Conservation (phyloP, 2,113 vertebrate species). For the Colius striatus region DNA sequence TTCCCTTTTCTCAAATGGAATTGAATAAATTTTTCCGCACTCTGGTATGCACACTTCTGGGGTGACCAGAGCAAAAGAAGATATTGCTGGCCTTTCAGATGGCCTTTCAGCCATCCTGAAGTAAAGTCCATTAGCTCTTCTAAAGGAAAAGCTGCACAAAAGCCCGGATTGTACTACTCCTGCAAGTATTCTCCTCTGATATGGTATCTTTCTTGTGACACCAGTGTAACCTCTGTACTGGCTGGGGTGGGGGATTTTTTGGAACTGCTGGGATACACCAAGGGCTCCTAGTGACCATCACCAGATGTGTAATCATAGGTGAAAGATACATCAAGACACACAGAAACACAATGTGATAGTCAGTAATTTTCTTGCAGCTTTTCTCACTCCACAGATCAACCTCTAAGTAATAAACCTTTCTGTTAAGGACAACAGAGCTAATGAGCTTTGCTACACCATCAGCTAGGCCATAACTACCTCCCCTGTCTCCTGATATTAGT, state of each 20-base stretch:
- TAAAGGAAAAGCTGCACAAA: background rate
- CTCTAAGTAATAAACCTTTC: background rate
- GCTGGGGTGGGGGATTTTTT: background rate
- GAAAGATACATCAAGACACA: background rate
- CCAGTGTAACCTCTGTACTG: accelerated
- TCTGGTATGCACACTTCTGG: background rate
- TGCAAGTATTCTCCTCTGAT: background rate
- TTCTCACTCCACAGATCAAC: background rate
- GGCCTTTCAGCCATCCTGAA: background rate
- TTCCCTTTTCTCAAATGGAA: background rate
- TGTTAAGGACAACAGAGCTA: background rate
- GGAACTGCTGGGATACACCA: background rate
- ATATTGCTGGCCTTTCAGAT: background rate
- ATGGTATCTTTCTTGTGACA: background rate
- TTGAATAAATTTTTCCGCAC: background rate
- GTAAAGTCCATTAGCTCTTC: background rate
- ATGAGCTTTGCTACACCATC: background rate
- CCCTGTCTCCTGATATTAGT: background rate
- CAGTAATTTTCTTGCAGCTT: background rate
- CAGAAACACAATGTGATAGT: background rate
- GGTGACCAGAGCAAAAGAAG: background rate
- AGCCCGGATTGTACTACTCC: background rate
- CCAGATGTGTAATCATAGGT: background rate
- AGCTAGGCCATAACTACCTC: background rate
- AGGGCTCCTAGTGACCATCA: background rate